Base-by-base conservation (phyloP, 2,113 vertebrate genomes). In the Myotis davidii region DNA sequence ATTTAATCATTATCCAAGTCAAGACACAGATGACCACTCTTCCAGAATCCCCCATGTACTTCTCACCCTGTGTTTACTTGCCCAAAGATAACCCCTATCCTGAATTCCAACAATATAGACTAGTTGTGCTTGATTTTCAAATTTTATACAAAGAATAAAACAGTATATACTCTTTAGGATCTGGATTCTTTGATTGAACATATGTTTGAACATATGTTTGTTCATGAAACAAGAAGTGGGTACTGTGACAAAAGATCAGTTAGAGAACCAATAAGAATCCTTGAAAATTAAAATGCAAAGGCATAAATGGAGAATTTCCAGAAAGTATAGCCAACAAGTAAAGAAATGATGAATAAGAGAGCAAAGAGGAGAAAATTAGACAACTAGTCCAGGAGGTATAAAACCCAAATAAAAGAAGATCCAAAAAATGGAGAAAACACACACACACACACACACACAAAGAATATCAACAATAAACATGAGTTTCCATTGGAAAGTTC, bases 221-320 rank as follows among this genome's bases (percentile, higher is more conserved):
- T 34, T 64, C 10, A 78, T 85, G 45, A 95, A 82, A 87, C 18
- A 96, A 56, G n/a, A 88, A 88, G 39, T 17, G 12, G 14, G 17
- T 27, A 9, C 16, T 42, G 6, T 13, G 18, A 61, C 48, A 93
- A 84, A 93, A 88, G 16, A 86, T 69, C 18, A 85, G 25, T 25
- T 85, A 67, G 18, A 93, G 39, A 92, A 59, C 13, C 27, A 45
- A 29, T 78, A 74, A 17, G 2, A 81, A 54, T 10, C 6, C 50
- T 17, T 85, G 23, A 72, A 90, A 96, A 90, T 42, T 52, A 76
- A 91, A 94, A 95, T 12, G 12, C 21, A 92, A 88, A 91, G 69
- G 37, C 18, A 86, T 45, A 79, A 72, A 85, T 2, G 78, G 64
- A 59, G 59, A 76, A 8, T 54, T 67, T 52, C 8, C 10, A 77